Evolutionary conservation across 1,140 invertebrate genomes (phyloP).

Genomic region (Drosophila subpulchrella): DNA sequence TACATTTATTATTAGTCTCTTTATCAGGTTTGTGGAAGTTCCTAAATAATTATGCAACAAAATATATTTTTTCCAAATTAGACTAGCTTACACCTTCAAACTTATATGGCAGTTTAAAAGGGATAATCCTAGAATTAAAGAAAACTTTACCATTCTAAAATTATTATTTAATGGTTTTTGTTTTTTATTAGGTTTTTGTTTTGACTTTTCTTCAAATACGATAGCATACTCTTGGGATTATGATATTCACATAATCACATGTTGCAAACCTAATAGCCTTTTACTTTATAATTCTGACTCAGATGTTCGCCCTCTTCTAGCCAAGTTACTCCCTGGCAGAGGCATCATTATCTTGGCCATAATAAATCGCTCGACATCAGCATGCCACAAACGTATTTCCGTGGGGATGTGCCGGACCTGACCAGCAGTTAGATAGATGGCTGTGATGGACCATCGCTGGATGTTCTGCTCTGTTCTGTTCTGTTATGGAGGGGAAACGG

Average conservation of each 20-base stretch:
- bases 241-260: too few relatives aligned
- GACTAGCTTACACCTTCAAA: too few relatives aligned
- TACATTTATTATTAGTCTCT: too few relatives aligned
- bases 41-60: not conserved
- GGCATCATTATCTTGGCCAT: slow-evolving; percentile 45
- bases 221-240: too few relatives aligned
- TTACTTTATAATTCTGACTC: not conserved
- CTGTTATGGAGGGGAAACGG: not conserved
- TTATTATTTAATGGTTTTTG: too few relatives aligned
- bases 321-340: slow-evolving; percentile 8
- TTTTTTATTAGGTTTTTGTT: too few relatives aligned
- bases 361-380: slow-evolving; percentile 48
- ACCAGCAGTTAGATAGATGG: slow-evolving; percentile 24
- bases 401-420: slow-evolving; percentile 35
- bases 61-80: not conserved
- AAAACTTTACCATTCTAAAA: too few relatives aligned
- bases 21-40: not conserved
- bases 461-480: too few relatives aligned
- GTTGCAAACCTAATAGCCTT: not conserved
- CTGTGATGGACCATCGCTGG: slow-evolving; percentile 6
- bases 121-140: too few relatives aligned
- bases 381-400: slow-evolving; percentile 45
- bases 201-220: too few relatives aligned
- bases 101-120: too few relatives aligned
- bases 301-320: not conserved